Percentiles rank a stretch among this genome's conserved stretches.
phyloP scores from a whole-genome alignment of 2,113 vertebrate species.

The Isurus oxyrinchus region DNA sequence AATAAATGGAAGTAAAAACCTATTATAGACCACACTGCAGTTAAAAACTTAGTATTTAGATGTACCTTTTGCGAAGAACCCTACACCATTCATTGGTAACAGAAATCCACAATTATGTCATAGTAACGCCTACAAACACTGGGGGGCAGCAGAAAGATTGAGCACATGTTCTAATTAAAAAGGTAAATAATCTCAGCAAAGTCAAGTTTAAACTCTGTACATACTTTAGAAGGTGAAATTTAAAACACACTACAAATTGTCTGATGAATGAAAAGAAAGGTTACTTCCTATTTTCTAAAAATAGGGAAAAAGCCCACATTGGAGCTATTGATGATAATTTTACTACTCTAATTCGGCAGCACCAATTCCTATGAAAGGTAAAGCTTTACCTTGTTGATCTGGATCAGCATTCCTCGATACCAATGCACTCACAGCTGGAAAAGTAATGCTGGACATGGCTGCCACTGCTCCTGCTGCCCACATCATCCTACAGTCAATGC shows the following conservation, averaged over 20 bases:
- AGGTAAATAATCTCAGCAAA: neutral
- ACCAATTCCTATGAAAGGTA: neutral
- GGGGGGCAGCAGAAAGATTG: neutral
- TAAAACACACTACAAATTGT: neutral
- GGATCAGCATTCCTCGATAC: constrained; percentile 76
- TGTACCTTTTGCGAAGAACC: neutral
- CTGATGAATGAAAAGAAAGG: neutral
- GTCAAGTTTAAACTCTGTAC: neutral
- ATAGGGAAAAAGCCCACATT: neutral
- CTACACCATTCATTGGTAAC: neutral
- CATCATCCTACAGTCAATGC: constrained; percentile 71
- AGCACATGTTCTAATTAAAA: neutral
- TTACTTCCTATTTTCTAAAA: neutral
- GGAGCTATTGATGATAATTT: neutral
- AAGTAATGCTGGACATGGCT: constrained; percentile 81
- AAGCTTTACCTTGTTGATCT: constrained; percentile 70
- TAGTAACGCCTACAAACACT: neutral
- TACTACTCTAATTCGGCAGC: neutral
- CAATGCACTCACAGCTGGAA: constrained; percentile 74
- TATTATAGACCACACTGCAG: neutral
- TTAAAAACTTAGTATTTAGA: neutral
- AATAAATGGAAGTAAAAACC: neutral
- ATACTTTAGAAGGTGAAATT: neutral
- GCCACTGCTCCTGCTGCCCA: constrained; percentile 78
- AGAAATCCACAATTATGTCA: neutral